These are phyloP conservation scores for Cryptus armator DNA, from an alignment of 2,888 invertebrate species.

Conservation along the genomic window DNA sequence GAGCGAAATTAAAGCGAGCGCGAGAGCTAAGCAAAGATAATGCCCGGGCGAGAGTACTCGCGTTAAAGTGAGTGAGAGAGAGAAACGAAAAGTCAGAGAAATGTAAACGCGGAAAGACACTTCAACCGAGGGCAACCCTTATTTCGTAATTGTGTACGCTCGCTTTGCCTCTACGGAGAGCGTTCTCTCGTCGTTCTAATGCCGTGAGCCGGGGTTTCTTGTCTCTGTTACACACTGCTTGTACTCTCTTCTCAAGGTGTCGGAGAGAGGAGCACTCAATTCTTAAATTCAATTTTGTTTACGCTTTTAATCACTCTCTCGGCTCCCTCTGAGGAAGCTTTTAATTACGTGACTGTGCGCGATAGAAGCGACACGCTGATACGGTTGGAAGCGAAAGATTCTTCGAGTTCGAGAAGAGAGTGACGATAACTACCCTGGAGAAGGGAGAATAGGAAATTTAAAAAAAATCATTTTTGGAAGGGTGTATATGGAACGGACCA, in stretches of 20 bases:
- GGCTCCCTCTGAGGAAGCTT: constrained; percentile 33
- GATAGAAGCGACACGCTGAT: constrained; percentile 15
- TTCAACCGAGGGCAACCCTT: constrained; percentile 36
- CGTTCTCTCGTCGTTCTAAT: background rate
- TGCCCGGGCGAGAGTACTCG: background rate
- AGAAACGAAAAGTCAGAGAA: constrained; percentile 9
- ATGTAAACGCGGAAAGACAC: constrained; percentile 37
- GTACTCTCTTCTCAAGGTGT: background rate
- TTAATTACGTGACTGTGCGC: constrained; percentile 51
- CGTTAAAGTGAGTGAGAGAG: background rate
- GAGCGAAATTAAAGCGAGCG: constrained; percentile 36
- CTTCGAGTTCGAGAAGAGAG: background rate
- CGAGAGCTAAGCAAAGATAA: constrained; percentile 3
- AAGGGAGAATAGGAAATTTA: background rate
- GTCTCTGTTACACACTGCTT: background rate
- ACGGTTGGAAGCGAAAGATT: constrained; percentile 16
- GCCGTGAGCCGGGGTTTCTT: background rate
- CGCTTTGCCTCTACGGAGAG: background rate
- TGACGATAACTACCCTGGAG: background rate
- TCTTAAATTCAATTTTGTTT: constrained; percentile 60
- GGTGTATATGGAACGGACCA: background rate
- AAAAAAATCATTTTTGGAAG: background rate
- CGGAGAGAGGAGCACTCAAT: constrained; percentile 32
- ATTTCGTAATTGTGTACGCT: constrained; percentile 48
- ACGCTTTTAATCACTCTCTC: constrained; percentile 52